Base-by-base conservation (phyloP, 2,888 invertebrate genomes). In the Epinotia demarniana region DNA sequence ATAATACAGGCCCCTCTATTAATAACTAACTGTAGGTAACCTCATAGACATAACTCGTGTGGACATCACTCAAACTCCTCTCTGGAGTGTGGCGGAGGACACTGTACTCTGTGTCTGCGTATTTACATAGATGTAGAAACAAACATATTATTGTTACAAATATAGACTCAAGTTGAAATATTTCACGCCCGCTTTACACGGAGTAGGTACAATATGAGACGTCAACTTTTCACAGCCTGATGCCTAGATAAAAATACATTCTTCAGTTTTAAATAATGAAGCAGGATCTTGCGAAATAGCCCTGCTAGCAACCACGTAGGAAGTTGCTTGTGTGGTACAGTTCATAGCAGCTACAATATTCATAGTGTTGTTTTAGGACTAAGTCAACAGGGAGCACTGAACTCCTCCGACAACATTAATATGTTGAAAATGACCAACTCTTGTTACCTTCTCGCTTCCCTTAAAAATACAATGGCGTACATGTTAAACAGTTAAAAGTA, bases 351-450 rank as follows among this genome's bases (percentile, higher is more conserved):
- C 80, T 83, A 81, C 57, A 84, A 85, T 85, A 86, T 85, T 83
- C 82, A 81, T 81, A 83, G 80, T 89, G 87, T 90, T 91, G 85
- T 87, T 89, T 90, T 89, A 90, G 90, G 90, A 86, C 83, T 80
- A 79, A 77, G 83, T 82, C 81, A 86, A 90, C 87, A 86, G 77
- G 78, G 2, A 82, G 80, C 79, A 79, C 81, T 83, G 79, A 83
- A 83, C 83, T 80, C 81, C 83, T 80, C 81, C 83, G 82, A 86
- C 84, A 86, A 89, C 85, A 87, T 88, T 89, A 88, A 89, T n/a
- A n/a, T n/a, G n/a, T 89, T 89, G 85, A 86, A 87, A 89, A 88
- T 84, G 84, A 84, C 82, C 79, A 80, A 80, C 82, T 82, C 79
- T 81, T 71, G 74, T 77, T 71, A 62, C 70, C 67, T 67, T 33